Conservation (phyloP, 2,888 invertebrate genomes). For the Drosophila tripunctata region DNA sequence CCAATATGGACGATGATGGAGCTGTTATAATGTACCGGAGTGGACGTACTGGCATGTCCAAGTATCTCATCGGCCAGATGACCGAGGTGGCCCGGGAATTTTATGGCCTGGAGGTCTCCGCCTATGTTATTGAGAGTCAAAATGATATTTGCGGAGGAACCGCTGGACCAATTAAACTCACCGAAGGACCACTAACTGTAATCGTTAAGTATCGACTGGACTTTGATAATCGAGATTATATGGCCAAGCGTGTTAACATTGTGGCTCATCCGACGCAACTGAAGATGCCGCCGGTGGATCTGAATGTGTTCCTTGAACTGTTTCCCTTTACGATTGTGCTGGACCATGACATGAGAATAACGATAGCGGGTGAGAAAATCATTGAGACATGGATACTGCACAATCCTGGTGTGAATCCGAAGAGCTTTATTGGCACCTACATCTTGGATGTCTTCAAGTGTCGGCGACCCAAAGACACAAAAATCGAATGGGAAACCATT, state of each 20-base stretch:
- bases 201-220: constrained; percentile 90
- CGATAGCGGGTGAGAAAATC: constrained; percentile 91
- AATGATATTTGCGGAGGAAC: constrained; percentile 83
- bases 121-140: constrained; percentile 89
- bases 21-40: constrained; percentile 94
- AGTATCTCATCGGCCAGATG: constrained; percentile 94
- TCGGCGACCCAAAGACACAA: constrained; percentile 91
- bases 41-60: constrained; percentile 91
- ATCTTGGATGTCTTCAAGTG: constrained; percentile 90
- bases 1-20: constrained; percentile 91
- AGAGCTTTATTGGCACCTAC: constrained; percentile 87
- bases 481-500: constrained; percentile 93
- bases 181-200: constrained; percentile 84
- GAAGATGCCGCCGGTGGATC: constrained; percentile 86
- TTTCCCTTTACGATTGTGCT: constrained; percentile 95
- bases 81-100: constrained; percentile 89
- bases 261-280: constrained; percentile 83
- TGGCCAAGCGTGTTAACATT: constrained; percentile 82
- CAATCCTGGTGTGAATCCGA: constrained; percentile 82
- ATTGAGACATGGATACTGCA: constrained; percentile 89
- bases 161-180: constrained; percentile 81
- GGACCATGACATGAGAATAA: constrained; percentile 90
- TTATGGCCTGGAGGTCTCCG: constrained; percentile 86
- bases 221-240: constrained; percentile 93
- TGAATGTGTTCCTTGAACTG: constrained; percentile 89